A percentile compares a stretch with the other conserved stretches of the same genome.
phyloP scores from a whole-genome alignment of 2,888 invertebrate species.

The Cephonodes hylas region DNA sequence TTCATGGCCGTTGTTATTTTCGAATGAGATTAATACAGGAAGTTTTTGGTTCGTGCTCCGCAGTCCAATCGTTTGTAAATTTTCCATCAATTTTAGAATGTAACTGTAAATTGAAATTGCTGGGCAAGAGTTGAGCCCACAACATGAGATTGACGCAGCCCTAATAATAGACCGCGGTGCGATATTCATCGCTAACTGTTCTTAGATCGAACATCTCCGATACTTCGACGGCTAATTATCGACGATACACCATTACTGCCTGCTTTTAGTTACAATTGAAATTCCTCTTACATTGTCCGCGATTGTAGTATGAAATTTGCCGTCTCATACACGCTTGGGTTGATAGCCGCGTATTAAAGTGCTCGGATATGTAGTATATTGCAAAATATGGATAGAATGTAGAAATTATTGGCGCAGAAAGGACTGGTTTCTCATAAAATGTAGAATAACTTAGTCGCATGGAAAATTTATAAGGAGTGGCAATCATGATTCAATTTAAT shows the following conservation, averaged over 20 bases:
- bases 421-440: background rate
- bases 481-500: background rate
- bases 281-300: constrained; percentile 33
- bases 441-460: background rate
- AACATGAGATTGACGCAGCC: constrained; percentile 51
- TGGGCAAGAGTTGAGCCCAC: constrained; percentile 27
- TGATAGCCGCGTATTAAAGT: background rate
- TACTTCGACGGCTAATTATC: constrained; percentile 54
- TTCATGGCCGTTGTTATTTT: background rate
- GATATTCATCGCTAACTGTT: constrained; percentile 72
- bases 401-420: background rate
- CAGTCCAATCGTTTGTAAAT: constrained; percentile 16
- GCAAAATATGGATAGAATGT: background rate
- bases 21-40: constrained; percentile 11
- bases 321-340: constrained; percentile 20
- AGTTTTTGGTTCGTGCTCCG: background rate
- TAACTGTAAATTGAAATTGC: constrained; percentile 61
- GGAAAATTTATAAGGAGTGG: background rate
- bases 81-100: constrained; percentile 21
- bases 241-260: constrained; percentile 42
- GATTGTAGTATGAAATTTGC: constrained; percentile 19
- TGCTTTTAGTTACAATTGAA: constrained; percentile 40
- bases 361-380: background rate
- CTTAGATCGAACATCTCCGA: constrained; percentile 59
- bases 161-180: constrained; percentile 62